phyloP scores from a whole-genome alignment of 2,113 vertebrate genomes.

The Hippopotamus amphibius region DNA sequence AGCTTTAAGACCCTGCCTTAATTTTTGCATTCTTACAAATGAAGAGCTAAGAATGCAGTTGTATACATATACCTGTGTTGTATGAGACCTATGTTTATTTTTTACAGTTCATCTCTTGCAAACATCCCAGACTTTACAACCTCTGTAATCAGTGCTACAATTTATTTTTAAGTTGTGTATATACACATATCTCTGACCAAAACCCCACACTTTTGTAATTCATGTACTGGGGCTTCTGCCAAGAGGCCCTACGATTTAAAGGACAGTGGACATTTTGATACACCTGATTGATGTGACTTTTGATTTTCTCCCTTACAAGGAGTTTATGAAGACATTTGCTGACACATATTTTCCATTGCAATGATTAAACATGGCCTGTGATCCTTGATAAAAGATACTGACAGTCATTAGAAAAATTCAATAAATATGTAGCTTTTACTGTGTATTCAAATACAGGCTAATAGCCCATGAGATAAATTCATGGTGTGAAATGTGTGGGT shows the following conservation, averaged over 20 bases:
- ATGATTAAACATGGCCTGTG: not conserved
- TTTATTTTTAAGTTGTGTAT: not conserved
- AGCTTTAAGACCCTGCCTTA: not conserved
- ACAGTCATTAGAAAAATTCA: not conserved
- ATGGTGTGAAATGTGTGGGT: not conserved
- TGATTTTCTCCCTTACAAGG: not conserved
- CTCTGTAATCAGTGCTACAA: not conserved
- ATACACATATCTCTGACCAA: not conserved
- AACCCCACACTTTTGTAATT: not conserved
- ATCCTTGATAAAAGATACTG: not conserved
- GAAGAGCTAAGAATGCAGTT: not conserved
- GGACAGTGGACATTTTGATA: not conserved
- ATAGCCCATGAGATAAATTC: not conserved
- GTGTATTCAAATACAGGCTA: not conserved
- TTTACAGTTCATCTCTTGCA: not conserved
- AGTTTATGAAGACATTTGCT: not conserved
- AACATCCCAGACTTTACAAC: not conserved
- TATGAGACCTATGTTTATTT: not conserved
- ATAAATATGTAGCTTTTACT: not conserved
- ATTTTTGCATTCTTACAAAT: not conserved
- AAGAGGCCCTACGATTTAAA: not conserved
- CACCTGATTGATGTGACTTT: not conserved
- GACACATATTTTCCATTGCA: not conserved
- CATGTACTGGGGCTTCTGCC: not conserved
- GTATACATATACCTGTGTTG: not conserved